phyloP scores from a whole-genome alignment of 2,888 invertebrate species.

The Rhogogaster chlorosoma region DNA sequence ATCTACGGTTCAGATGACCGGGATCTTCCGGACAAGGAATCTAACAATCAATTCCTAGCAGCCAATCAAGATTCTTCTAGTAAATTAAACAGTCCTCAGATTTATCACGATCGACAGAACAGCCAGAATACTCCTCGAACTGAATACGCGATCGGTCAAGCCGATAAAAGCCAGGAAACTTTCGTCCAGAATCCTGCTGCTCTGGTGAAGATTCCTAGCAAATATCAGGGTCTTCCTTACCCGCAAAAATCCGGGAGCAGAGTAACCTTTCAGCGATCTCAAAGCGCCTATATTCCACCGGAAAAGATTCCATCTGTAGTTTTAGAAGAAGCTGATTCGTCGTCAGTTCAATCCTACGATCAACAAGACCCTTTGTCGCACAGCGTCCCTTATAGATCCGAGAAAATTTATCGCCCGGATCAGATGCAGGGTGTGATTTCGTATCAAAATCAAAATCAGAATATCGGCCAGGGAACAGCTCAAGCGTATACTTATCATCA shows the following conservation, averaged over 20 bases:
- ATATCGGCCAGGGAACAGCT: slow-evolving; percentile 64
- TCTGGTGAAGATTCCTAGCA: slow-evolving; percentile 53
- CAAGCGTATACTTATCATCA: slow-evolving; percentile 67
- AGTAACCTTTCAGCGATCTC: slow-evolving; percentile 64
- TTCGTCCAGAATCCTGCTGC: slow-evolving; percentile 63
- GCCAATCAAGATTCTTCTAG: neutral
- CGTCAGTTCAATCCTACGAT: slow-evolving; percentile 4
- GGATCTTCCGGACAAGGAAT: slow-evolving; percentile 9
- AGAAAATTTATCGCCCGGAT: slow-evolving; percentile 61
- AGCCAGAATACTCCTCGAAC: neutral
- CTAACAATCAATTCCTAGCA: neutral
- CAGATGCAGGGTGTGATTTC: slow-evolving; percentile 58
- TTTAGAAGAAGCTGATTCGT: slow-evolving; percentile 17
- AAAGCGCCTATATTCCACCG: slow-evolving; percentile 66
- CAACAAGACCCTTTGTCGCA: neutral
- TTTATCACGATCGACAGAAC: neutral
- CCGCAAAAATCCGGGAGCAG: slow-evolving; percentile 64
- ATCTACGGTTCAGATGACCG: slow-evolving; percentile 4
- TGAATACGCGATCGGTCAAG: slow-evolving; percentile 6
- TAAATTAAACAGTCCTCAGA: neutral
- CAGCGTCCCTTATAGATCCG: slow-evolving; percentile 53
- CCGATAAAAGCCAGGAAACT: neutral
- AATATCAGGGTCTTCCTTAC: slow-evolving; percentile 61
- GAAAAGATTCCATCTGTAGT: slow-evolving; percentile 55
- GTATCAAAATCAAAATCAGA: slow-evolving; percentile 64